Evolutionary conservation across 2,113 vertebrate genomes (phyloP).

Genomic region (Pungitius pungitius): DNA sequence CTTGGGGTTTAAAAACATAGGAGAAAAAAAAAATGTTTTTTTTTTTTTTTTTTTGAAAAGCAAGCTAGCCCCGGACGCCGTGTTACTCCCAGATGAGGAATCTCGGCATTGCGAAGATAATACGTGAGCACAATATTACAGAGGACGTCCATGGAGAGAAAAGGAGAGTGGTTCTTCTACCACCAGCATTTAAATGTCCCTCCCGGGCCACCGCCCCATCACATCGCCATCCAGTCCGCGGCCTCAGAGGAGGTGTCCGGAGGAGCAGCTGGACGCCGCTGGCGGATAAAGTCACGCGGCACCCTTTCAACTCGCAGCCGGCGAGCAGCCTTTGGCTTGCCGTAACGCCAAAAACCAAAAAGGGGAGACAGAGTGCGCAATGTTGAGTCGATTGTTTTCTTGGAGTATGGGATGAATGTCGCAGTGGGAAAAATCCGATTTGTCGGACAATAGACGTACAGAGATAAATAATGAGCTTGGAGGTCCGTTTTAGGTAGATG

Average conservation of each 20-base stretch:
- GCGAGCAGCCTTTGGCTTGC: constrained; percentile 52
- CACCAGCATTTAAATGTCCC: constrained; percentile 42
- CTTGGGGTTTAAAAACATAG: constrained; percentile 39
- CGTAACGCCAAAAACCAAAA: constrained; percentile 52
- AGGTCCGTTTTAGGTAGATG: constrained; percentile 21
- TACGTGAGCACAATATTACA: constrained; percentile 68
- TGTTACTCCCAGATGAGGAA: constrained; percentile 55
- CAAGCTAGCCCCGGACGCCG: constrained; percentile 56
- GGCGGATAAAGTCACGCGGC: constrained; percentile 62
- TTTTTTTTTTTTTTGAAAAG: constrained; percentile 47
- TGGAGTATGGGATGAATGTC: constrained; percentile 41
- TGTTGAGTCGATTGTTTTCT: constrained; percentile 41
- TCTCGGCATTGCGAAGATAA: constrained; percentile 70
- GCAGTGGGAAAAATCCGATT: constrained; percentile 37
- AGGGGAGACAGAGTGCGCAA: constrained; percentile 19
- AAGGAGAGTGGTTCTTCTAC: constrained; percentile 30
- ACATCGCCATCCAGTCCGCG: constrained; percentile 52
- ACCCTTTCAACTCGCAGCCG: constrained; percentile 56
- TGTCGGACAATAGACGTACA: constrained; percentile 48
- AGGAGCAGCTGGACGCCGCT: constrained; percentile 27
- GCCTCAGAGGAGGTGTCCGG: constrained; percentile 31
- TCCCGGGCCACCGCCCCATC: constrained; percentile 45
- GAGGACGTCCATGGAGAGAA: constrained; percentile 52
- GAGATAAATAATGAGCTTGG: constrained; percentile 57
- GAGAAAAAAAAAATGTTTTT: constrained; percentile 2